Conservation (phyloP, 2,113 vertebrate genomes). For the Saccopteryx leptura region DNA sequence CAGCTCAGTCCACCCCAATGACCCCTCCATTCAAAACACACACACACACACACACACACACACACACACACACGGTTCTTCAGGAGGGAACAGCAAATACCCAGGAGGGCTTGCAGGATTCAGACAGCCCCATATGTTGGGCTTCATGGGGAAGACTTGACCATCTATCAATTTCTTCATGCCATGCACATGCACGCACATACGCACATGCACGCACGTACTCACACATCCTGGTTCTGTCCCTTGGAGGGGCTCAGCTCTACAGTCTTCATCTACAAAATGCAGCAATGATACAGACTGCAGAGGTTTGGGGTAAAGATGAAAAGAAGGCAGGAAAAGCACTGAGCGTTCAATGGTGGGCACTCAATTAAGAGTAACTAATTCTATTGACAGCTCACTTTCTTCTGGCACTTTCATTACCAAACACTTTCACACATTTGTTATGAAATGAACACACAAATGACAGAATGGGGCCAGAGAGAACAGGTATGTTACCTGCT, state of each 20-base stretch:
- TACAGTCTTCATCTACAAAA: neutral
- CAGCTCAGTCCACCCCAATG: neutral
- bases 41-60: neutral
- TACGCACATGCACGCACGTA: fast-evolving
- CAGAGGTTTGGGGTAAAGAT: neutral
- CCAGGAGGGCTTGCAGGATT: no score
- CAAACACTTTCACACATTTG: slow-evolving; percentile 32
- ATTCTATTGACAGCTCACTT: neutral
- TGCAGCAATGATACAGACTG: fast-evolving
- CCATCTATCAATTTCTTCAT: neutral
- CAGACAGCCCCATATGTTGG: fast-evolving
- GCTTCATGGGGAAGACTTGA: fast-evolving
- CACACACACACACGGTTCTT: neutral
- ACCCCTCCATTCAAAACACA: neutral
- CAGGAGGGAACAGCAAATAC: neutral
- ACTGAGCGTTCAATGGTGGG: neutral
- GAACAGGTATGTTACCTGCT: slow-evolving; percentile 32
- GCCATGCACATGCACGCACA: neutral
- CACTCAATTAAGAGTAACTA: neutral
- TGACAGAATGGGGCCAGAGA: slow-evolving; percentile 63
- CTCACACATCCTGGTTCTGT: neutral
- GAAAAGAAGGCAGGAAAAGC: neutral
- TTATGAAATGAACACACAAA: neutral
- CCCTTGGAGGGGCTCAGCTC: neutral
- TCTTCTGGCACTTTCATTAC: slow-evolving; percentile 7